Base-by-base conservation (phyloP, 2,888 invertebrate species). In the Lomographa bimaculata region DNA sequence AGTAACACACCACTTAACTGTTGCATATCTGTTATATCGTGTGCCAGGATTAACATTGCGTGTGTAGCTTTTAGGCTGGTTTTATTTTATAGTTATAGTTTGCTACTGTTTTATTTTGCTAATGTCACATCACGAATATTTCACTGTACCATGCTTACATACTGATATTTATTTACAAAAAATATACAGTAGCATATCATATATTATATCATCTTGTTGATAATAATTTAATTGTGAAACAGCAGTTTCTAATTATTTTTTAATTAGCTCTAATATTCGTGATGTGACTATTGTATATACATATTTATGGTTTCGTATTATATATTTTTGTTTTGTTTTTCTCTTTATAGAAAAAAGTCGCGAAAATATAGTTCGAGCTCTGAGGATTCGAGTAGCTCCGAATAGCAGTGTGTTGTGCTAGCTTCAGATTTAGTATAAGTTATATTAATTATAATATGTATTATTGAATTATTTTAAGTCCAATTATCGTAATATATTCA, bases 291-390 rank as follows among this genome's bases (percentile, higher is more conserved):
- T 58, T 57, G 23, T 42, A 49, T 14, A n/a, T n/a, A n/a, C n/a
- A n/a, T n/a, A n/a, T 52, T 35, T 46, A 16, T 52, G 28, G 50
- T 7, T 53, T 57, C 59, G 56, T 66, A 62, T 63, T 71, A 61
- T 66, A 60, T 74, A 61, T 69, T 67, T 66, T 71, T 58, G 52
- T 72, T 70, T 70, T 72, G 64, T 74, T 72, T 72, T 72, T 71
- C 76, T 71, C 75, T 84, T 90, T 90, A 82, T 90, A 91, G 91
- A 86, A 84, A 81, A 84, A 85, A 82, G 63, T 76, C 81, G 64
- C 82, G 87, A 77, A 81, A 80, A 61, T 75, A 77, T 84, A 86
- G 84, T 79, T 82, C 84, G 77, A 81, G 85, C 68, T 81, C 84
- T 54, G 81, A 76, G 79, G 85, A 81, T 78, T 77, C 81, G 57